Evolutionary conservation across 2,113 vertebrate genomes (phyloP).

Genomic region (Leptodactylus fuscus): DNA sequence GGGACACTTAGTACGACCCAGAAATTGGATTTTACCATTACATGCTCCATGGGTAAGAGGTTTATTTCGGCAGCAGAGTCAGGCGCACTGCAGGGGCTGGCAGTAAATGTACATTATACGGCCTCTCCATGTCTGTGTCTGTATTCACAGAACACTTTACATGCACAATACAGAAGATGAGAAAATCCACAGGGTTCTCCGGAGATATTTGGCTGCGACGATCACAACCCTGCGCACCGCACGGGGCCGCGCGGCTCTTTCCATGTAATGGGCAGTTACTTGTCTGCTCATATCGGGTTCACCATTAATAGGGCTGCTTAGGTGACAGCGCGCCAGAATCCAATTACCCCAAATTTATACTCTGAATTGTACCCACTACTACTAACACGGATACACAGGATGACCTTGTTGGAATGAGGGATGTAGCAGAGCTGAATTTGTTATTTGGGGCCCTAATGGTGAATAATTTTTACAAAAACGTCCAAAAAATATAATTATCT

Average conservation of each 20-base stretch:
- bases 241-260: background rate
- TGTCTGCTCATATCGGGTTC: background rate
- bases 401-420: no score
- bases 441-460: no score
- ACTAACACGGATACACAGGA: background rate
- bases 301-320: background rate
- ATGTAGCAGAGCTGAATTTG: background rate
- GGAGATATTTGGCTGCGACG: background rate
- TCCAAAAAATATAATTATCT: no score
- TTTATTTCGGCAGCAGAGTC: background rate
- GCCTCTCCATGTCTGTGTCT: slow-evolving; percentile 19
- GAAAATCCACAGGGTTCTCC: background rate
- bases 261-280: background rate
- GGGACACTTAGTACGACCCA: background rate
- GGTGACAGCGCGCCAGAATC: background rate
- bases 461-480: background rate
- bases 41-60: background rate
- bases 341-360: background rate
- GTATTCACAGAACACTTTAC: slow-evolving; percentile 17
- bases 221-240: background rate
- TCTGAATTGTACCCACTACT: background rate
- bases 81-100: no score
- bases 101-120: background rate
- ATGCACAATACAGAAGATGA: background rate
- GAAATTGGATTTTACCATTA: no score